Evolutionary conservation across 2,888 invertebrate species (phyloP).

Genomic region (Idaea straminata): DNA sequence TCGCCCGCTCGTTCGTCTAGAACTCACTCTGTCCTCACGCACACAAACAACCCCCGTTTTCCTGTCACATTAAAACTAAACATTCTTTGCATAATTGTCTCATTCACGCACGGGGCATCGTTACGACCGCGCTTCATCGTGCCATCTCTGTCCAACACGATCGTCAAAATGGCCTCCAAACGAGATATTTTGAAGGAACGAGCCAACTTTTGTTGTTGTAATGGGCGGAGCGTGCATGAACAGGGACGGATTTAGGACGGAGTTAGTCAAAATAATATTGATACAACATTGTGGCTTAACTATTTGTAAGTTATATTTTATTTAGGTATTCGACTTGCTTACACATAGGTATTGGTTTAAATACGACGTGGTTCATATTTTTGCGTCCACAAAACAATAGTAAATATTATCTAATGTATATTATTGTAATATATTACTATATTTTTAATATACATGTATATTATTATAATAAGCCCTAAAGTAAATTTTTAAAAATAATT

Average conservation of each 20-base stretch:
- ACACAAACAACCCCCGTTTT: constrained; percentile 54
- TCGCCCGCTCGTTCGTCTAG: constrained; percentile 19
- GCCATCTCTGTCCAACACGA: constrained; percentile 66
- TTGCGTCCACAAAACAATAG: neutral
- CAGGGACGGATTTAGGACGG: constrained; percentile 54
- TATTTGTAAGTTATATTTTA: constrained; percentile 5
- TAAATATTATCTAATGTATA: too few relatives aligned
- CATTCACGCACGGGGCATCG: constrained; percentile 68
- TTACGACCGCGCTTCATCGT: constrained; percentile 43
- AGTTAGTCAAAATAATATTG: neutral
- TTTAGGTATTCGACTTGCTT: neutral
- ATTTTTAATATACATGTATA: too few relatives aligned
- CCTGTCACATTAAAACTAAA: constrained; percentile 70
- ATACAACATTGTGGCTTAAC: neutral
- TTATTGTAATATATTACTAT: too few relatives aligned
- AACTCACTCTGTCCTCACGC: constrained; percentile 37
- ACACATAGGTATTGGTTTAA: neutral
- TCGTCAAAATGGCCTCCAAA: constrained; percentile 81
- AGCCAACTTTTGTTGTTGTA: constrained; percentile 79
- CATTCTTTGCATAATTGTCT: constrained; percentile 79
- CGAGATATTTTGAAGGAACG: constrained; percentile 80
- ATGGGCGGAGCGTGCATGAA: constrained; percentile 77
- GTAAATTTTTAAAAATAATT: too few relatives aligned
- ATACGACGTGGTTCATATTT: neutral
- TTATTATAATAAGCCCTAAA: too few relatives aligned